Evolutionary conservation across 1,140 invertebrate species (phyloP), one percentile per base, ranked within the genome.

Genomic region (Magallana ariakensis): DNA sequence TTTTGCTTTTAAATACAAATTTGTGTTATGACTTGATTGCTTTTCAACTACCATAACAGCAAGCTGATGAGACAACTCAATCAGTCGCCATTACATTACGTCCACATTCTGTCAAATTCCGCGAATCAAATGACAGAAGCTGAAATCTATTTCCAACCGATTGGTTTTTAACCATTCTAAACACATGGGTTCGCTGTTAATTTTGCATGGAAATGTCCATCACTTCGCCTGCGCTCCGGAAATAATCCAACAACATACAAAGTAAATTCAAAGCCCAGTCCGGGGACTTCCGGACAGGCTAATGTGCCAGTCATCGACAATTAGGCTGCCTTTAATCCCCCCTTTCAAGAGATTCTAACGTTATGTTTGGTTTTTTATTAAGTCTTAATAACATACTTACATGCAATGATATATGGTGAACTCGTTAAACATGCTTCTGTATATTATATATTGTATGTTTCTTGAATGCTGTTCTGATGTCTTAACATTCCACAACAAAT

Each of bases 171-270:
- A n/a, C 9, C 58, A 60, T 60, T 60, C 58, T 13, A 60, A 60
- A 60, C 58, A n/a, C n/a, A 60, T 13, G 13, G 58, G 15, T 11
- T 75, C 66, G 19, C 13, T 9, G 22, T 5, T 26, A 75, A 75
- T 75, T 75, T 26, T 26, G 66, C 66, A 75, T 9, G 33, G 66
- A 22, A 75, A 16, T 75, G 66, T 75, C 66, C 22, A 75, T 75
- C 66, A 75, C 33, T 33, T 19, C 22, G 66, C 66, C 13, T 22
- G 22, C 22, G 66, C 22, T 75, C 66, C 66, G 66, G 66, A 75
- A 75, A 75, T 66, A 75, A 75, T 75, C 66, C 66, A 26, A 75
- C 26, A 75, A 75, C 22, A 75, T 26, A 75, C 33, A 75, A 75
- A 75, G 66, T 75, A 26, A 75, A 75, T 26, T 26, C 22, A 75